A percentile compares a stretch with the other conserved stretches of the same genome.
phyloP scores from a whole-genome alignment of 2,797 vertebrate species.

The Pelochelys cantorii region DNA sequence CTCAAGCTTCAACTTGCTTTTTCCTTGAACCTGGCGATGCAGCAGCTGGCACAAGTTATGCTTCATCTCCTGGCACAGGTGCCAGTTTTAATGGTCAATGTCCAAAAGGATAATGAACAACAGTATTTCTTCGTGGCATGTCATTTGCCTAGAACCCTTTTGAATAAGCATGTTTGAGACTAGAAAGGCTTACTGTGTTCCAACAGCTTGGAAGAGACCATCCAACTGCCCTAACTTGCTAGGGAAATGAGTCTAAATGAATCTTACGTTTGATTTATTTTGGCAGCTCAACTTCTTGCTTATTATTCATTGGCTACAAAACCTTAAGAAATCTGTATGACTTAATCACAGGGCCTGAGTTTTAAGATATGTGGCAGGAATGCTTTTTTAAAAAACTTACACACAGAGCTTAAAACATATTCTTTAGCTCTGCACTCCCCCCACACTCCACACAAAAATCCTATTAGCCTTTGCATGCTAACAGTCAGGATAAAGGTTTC shows the following conservation, averaged over 20 bases:
- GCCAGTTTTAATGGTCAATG: slow-evolving; percentile 48
- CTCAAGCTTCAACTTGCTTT: slow-evolving; percentile 44
- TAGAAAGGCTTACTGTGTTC: slow-evolving; percentile 43
- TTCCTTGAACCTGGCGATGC: slow-evolving; percentile 37
- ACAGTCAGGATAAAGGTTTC: slow-evolving; percentile 8
- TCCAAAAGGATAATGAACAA: slow-evolving; percentile 63
- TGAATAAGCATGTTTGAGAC: slow-evolving; percentile 49
- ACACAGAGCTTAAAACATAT: not conserved
- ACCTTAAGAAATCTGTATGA: slow-evolving; percentile 31
- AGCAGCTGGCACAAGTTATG: slow-evolving; percentile 67
- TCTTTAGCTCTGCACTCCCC: slow-evolving; percentile 32
- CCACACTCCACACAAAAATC: not conserved
- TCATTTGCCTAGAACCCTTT: slow-evolving; percentile 60
- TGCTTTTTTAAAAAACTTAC: not conserved
- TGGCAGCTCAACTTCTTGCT: slow-evolving; percentile 55
- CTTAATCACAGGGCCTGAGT: slow-evolving; percentile 27
- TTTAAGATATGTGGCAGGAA: not conserved
- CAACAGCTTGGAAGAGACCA: slow-evolving; percentile 54
- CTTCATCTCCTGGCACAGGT: slow-evolving; percentile 52
- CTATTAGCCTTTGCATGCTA: not conserved
- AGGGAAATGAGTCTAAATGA: slow-evolving; percentile 60
- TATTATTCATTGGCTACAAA: slow-evolving; percentile 63
- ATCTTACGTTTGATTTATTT: slow-evolving; percentile 62
- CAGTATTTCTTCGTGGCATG: slow-evolving; percentile 47
- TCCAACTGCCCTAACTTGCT: slow-evolving; percentile 54